Base-by-base conservation (phyloP, 2,113 vertebrate species). In the Oenanthe melanoleuca region DNA sequence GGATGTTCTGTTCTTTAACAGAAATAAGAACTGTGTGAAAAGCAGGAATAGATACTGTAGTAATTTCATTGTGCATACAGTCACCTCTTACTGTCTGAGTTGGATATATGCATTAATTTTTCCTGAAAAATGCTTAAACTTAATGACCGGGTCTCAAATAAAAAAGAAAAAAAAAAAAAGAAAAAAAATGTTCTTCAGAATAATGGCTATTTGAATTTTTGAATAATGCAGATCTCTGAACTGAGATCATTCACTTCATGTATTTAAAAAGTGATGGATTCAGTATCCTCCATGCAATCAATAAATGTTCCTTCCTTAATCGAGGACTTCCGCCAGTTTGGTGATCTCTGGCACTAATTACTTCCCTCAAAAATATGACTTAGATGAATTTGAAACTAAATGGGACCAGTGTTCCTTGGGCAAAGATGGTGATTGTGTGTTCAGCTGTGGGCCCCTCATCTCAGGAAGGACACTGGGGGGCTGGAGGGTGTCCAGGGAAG, bases 221-320 rank as follows among this genome's bases (percentile, higher is more conserved):
- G 59, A 91, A 34, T 17, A 50, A 55, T 12, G 80, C 63, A 47
- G 33, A 56, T 64, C 56, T 90, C 49, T 64, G 57, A 74, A 79
- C 42, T 14, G 55, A 83, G 64, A 60, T 70, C 0, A 59, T 73
- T 88, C 75, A 63, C 40, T 80, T 72, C 4, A 42, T 69, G 50
- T 72, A 34, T 77, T 89, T 77, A 67, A 86, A 66, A 94, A 78
- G 44, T 29, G 75, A 83, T 70, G 65, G 92, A 86, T 94, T 83
- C 74, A 23, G 71, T 70, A 70, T 37, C 63, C 17, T 77, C 29
- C 63, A 26, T 66, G 55, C 86, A 38, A 28, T 84, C 72, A n/a
- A 78, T 88, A 90, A 59, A 60, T 52, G 61, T 55, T 80, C 75
- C 69, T 56, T 88, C 70, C 60, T 86, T 83, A 57, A 83, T 24